Conservation (phyloP, 1,140 invertebrate species). For the Trichomalopsis sarcophagae region DNA sequence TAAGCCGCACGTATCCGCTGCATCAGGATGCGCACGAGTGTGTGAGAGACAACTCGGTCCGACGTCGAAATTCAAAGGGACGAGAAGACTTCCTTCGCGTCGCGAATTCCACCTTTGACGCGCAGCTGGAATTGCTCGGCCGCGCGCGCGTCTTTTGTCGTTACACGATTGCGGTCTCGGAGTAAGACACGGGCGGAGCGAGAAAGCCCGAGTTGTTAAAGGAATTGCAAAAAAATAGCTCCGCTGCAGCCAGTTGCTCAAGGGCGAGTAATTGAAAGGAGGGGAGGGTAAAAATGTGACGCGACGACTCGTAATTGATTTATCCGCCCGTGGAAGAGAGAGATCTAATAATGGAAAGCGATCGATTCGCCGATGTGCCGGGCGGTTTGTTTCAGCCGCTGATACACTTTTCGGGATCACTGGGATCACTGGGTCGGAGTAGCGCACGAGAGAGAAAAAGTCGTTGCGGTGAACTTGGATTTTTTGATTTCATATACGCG, state of each 20-base stretch:
- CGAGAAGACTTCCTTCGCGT: background rate
- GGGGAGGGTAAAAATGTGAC: background rate
- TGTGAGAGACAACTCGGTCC: background rate
- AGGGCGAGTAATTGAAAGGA: background rate
- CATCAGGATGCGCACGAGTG: background rate
- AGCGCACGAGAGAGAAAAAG: too few relatives aligned
- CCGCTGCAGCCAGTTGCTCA: background rate
- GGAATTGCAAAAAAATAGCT: background rate
- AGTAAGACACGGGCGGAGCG: background rate
- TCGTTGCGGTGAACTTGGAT: too few relatives aligned
- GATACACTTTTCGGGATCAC: background rate
- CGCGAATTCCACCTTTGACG: background rate
- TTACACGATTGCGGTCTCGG: background rate
- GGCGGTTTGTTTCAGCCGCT: background rate
- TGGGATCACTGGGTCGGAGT: background rate
- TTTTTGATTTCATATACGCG: too few relatives aligned
- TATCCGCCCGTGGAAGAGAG: background rate
- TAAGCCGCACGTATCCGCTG: background rate
- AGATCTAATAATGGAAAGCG: background rate
- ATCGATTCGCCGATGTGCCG: background rate
- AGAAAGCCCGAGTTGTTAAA: background rate
- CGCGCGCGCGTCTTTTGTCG: background rate
- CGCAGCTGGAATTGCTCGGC: background rate
- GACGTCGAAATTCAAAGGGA: constrained; percentile 12
- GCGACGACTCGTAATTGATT: background rate